phyloP scores from a whole-genome alignment of 2,113 vertebrate species.

The Entelurus aequoreus region DNA sequence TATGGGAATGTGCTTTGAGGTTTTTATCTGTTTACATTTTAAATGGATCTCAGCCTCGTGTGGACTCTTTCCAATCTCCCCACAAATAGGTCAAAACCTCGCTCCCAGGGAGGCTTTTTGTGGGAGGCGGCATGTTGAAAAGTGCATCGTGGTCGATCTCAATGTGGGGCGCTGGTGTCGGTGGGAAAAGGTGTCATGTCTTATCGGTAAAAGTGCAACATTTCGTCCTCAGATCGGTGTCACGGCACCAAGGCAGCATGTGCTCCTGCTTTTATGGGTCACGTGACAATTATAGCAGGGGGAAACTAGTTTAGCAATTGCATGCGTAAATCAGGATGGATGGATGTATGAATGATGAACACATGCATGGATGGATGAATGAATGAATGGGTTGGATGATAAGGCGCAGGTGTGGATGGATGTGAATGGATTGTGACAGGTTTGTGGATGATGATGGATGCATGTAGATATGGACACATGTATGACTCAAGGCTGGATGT shows the following conservation, averaged over 20 bases:
- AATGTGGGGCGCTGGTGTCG: neutral
- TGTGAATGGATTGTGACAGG: too few relatives aligned
- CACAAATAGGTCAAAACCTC: constrained; percentile 35
- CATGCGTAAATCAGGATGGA: neutral
- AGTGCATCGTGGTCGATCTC: neutral
- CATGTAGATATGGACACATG: too few relatives aligned
- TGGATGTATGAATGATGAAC: neutral
- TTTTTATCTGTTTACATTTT: neutral
- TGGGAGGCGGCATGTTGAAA: constrained; percentile 3
- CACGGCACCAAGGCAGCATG: neutral
- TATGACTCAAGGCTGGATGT: neutral
- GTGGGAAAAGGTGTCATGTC: neutral
- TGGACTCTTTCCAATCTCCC: constrained; percentile 10
- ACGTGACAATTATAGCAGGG: neutral
- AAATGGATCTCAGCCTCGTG: constrained; percentile 1
- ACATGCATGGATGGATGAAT: neutral
- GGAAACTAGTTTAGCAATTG: neutral
- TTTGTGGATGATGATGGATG: too few relatives aligned
- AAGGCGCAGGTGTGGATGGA: too few relatives aligned
- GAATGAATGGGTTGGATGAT: too few relatives aligned
- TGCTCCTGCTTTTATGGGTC: neutral
- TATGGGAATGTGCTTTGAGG: neutral
- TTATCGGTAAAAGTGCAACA: neutral
- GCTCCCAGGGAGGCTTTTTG: constrained; percentile 21
- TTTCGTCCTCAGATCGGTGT: neutral